Evolutionary conservation across 2,888 invertebrate species (phyloP).

Genomic region (Melipona bicolor): DNA sequence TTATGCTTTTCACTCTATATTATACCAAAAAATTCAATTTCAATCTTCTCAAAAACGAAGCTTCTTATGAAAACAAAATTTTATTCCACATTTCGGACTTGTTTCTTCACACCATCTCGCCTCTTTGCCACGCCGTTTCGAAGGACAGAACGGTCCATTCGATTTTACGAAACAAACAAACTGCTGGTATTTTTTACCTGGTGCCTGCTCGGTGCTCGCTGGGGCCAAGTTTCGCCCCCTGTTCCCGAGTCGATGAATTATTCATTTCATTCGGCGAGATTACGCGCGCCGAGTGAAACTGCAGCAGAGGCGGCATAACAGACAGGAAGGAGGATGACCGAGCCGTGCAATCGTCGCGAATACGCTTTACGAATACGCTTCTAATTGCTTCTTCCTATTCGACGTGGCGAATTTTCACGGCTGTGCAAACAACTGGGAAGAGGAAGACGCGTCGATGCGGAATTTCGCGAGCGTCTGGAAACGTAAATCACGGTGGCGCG

Average conservation of each 20-base stretch:
- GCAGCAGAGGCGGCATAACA: not conserved
- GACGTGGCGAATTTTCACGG: constrained; percentile 18
- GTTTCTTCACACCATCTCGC: not conserved
- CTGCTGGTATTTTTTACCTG: constrained; percentile 47
- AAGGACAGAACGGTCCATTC: constrained; percentile 42
- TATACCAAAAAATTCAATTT: not conserved
- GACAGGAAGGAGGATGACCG: constrained; percentile 58
- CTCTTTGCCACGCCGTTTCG: too few relatives aligned
- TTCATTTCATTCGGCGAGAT: constrained; percentile 80
- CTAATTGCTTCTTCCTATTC: constrained; percentile 39
- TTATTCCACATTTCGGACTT: not conserved
- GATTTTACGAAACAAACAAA: constrained; percentile 78
- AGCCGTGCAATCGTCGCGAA: constrained; percentile 65
- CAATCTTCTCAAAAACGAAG: not conserved
- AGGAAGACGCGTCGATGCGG: constrained; percentile 3
- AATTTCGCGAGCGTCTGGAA: not conserved
- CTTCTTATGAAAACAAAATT: not conserved
- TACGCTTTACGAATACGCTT: constrained; percentile 35
- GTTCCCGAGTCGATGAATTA: constrained; percentile 77
- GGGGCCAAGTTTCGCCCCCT: constrained; percentile 65
- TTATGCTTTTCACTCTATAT: too few relatives aligned
- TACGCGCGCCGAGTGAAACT: constrained; percentile 44
- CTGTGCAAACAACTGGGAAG: constrained; percentile 13
- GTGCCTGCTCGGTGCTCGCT: constrained; percentile 15
- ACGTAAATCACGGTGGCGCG: not conserved